Evolutionary conservation across 1,140 invertebrate species (phyloP).

Genomic region (Ephestia elutella): DNA sequence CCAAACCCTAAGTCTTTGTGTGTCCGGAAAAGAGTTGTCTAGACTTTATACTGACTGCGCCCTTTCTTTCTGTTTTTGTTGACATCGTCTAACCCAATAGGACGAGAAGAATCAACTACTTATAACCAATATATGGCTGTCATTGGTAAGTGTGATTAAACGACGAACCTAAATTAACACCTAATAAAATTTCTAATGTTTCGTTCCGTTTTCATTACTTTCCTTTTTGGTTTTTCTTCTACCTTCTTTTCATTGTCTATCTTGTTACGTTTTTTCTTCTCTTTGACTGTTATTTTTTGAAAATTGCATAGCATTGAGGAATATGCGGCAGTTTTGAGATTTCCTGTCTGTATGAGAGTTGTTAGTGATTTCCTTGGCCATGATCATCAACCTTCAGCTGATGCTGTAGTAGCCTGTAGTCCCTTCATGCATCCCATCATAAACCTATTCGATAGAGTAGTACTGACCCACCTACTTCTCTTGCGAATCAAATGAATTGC

Average conservation of each 20-base stretch:
- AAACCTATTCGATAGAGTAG: conserved; percentile 27
- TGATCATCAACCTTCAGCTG: conserved; percentile 44
- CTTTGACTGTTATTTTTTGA: conserved; percentile 52
- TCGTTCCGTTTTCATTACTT: conserved; percentile 50
- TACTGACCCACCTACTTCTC: neutral
- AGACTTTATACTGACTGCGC: conserved; percentile 75
- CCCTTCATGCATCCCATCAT: conserved; percentile 61
- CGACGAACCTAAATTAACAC: conserved; percentile 68
- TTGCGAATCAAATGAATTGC: neutral
- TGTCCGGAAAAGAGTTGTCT: conserved; percentile 54
- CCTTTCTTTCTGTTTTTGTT: conserved; percentile 79
- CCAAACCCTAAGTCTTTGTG: conserved; percentile 38
- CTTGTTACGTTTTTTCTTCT: conserved; percentile 35
- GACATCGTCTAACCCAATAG: conserved; percentile 79
- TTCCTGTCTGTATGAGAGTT: conserved; percentile 44
- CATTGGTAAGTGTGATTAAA: conserved; percentile 86
- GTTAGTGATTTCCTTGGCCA: conserved; percentile 47
- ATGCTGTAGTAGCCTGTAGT: conserved; percentile 56
- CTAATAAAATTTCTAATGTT: conserved; percentile 64
- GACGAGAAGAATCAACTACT: conserved; percentile 91
- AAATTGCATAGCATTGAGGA: conserved; percentile 71
- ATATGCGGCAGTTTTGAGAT: conserved; percentile 68
- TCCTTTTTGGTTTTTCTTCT: conserved; percentile 40
- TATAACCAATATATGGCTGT: conserved; percentile 90
- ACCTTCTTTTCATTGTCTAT: conserved; percentile 25